Base-by-base conservation (phyloP, 2,888 invertebrate species). In the Chalcis sispes region DNA sequence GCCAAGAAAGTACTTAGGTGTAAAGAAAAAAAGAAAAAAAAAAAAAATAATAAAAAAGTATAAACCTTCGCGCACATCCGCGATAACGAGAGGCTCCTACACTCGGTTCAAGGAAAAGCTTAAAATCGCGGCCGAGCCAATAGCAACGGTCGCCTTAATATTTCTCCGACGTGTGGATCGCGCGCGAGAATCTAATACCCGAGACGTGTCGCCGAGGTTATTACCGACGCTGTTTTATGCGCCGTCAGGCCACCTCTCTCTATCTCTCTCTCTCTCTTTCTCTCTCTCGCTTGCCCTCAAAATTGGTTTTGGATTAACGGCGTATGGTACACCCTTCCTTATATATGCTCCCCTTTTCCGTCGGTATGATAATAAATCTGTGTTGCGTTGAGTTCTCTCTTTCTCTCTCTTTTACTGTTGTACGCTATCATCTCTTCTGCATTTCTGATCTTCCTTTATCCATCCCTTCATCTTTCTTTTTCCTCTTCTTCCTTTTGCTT, bases 231-330 rank as follows among this genome's bases (percentile, higher is more conserved):
- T 79, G 79, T 81, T 79, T 81, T 79, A 79, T 76, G 75, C 79
- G 65, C 65, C 67, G 52, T 42, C 69, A 61, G 72, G 67, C 72
- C 75, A 58, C 74, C 46, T 65, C 72, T 61, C 32, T 64, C 52
- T n/a, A 32, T 46, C 65, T 73, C 78, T 76, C 79, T 79, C 50
- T 54, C 48, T 25, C 50, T 32, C 59, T 8, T 15, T 0, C 27
- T 76, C 79, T 77, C 79, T 79, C 46, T 66, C 78, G 70, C 79
- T 72, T 71, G 72, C 72, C 77, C 75, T 79, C 75, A 76, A 81
- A 82, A 82, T 82, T 81, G 81, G 79, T 81, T 80, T 81, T 75
- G 77, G 81, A 80, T 81, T 81, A 79, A 79, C 75, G 75, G 66
- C 66, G 66, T 36, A 61, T 69, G 48, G 46, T 46, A 25, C 54